Evolutionary conservation across 2,888 invertebrate genomes (phyloP), one percentile per base, ranked within the genome.

Genomic region (Clistopyga incitator): DNA sequence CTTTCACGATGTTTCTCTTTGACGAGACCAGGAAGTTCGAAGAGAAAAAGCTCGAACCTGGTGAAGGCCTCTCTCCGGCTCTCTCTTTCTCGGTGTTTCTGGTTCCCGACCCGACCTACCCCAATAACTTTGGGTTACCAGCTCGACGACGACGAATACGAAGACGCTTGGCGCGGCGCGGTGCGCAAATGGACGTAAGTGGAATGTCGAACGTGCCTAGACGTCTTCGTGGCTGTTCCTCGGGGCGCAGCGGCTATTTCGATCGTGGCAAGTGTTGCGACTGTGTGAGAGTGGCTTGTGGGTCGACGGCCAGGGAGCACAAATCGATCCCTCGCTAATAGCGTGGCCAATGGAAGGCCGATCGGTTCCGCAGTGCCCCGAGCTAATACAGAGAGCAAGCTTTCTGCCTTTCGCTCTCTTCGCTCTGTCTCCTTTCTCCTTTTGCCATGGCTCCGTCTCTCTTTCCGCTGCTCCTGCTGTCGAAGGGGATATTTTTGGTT

Each of bases 151-250:
- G 61, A 50, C 54, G 67, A 70, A 80, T 50, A 25, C 11, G 25
- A 72, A 61, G 50, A 75, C 50, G 70, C 20, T 47, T 71, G n/a
- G 59, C 64, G 65, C 67, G 79, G 70, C 67, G 68, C 67, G 61
- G 78, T 78, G 78, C 76, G 81, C 78, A 84, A 84, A 86, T 81
- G 86, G 76, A 78, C 74, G 76, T 77, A 84, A 76, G 82, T 84
- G 86, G 86, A 87, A 87, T 87, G 83, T 82, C 84, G 79, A 85
- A 81, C 77, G 78, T 74, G 84, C 85, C 84, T 82, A 86, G 86
- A 85, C 86, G 84, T 64, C 72, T 80, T 80, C 59, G 67, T 23
- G 59, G 52, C 72, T 70, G 77, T 64, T 20, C 34, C 50, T 25
- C 18, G 13, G 15, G 13, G 54, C 71, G 54, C 71, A 64, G 74